Conservation (phyloP, 2,888 invertebrate species). For the Hedychridium roseum region DNA sequence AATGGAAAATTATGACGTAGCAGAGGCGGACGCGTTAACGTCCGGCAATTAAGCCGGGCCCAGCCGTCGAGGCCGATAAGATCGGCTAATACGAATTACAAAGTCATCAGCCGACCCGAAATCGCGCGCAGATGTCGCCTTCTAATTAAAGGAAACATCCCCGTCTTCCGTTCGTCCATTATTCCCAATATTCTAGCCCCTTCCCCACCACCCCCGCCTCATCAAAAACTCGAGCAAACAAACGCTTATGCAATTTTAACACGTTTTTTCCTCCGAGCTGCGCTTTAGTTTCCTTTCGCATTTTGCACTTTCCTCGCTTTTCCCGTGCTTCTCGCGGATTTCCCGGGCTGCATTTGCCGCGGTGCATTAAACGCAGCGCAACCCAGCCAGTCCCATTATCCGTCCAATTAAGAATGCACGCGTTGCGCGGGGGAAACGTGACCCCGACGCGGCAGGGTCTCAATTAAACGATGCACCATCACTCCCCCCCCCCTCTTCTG, state of each 20-base stretch:
- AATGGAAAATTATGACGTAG: constrained; percentile 7
- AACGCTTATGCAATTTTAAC: no score
- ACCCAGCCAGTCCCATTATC: constrained; percentile 42
- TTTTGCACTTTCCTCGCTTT: neutral
- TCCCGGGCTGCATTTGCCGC: neutral
- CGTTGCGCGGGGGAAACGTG: constrained; percentile 39
- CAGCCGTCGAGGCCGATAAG: constrained; percentile 25
- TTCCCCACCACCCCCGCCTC: constrained; percentile 11
- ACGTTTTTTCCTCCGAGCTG: neutral
- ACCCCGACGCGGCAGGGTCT: constrained; percentile 43
- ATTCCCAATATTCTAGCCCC: no score
- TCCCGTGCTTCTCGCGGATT: constrained; percentile 1
- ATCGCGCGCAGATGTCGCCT: constrained; percentile 34
- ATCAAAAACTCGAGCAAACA: no score
- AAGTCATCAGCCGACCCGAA: constrained; percentile 30
- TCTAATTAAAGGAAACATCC: constrained; percentile 45
- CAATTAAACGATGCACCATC: constrained; percentile 34
- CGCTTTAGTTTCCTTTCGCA: neutral
- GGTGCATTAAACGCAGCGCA: no score
- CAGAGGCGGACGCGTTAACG: constrained; percentile 18
- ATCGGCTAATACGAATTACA: constrained; percentile 42
- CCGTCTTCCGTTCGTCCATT: no score
- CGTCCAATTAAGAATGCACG: constrained; percentile 48
- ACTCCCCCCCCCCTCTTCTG: constrained; percentile 11
- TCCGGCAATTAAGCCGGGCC: constrained; percentile 30